These are phyloP conservation scores for Mythimna impura DNA, from an alignment of 2,888 invertebrate species.

Conservation along the genomic window DNA sequence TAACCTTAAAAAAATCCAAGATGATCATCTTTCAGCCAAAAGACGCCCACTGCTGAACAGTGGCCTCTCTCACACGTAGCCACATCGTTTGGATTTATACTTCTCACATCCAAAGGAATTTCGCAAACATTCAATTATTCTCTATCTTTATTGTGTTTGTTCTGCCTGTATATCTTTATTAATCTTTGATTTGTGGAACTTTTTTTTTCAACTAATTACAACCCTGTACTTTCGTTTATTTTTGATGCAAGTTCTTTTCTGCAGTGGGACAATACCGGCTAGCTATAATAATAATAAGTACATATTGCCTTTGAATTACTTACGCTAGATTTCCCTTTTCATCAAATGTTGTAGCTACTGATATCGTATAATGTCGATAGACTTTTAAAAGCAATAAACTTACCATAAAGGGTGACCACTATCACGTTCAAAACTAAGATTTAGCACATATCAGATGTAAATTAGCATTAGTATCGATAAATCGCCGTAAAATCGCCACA, in stretches of 20 bases:
- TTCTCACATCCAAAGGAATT: neutral
- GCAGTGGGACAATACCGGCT: neutral
- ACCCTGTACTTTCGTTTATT: neutral
- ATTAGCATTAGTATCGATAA: slow-evolving; percentile 46
- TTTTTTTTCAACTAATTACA: slow-evolving; percentile 2
- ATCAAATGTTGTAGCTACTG: neutral
- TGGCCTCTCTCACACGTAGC: neutral
- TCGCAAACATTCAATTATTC: neutral
- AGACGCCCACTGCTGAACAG: neutral
- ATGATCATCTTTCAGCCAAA: neutral
- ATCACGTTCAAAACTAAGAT: slow-evolving; percentile 17
- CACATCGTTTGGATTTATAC: neutral
- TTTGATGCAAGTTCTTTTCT: neutral
- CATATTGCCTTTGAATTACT: neutral
- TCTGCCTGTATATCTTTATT: no score
- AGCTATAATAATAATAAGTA: no score
- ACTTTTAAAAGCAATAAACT: slow-evolving; percentile 13
- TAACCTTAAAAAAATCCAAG: neutral
- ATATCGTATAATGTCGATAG: neutral
- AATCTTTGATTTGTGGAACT: neutral
- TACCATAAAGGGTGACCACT: neutral
- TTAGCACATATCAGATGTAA: slow-evolving; percentile 29
- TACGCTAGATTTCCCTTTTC: neutral
- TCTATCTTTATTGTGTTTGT: no score
- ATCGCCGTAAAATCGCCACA: slow-evolving; percentile 27